A percentile compares a stretch with the other conserved stretches of the same genome.
Conservation (phyloP, 2,888 invertebrate species). For the Tetanocera ferruginea region DNA sequence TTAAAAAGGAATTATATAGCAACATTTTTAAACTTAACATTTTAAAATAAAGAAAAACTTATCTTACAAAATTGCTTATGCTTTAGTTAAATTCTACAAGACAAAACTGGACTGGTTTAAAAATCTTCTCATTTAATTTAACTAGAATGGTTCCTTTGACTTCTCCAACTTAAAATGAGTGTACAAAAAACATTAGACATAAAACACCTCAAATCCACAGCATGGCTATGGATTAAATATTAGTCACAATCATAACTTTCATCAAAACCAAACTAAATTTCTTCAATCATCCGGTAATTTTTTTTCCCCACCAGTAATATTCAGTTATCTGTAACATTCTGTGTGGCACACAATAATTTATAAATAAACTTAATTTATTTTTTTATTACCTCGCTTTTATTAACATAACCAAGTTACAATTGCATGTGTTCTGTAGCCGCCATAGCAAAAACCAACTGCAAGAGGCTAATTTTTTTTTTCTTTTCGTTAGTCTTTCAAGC, state of each 20-base stretch:
- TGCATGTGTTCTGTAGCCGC: not conserved
- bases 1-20: too few relatives aligned
- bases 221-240: too few relatives aligned
- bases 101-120: too few relatives aligned
- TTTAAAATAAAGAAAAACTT: too few relatives aligned
- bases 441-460: not conserved
- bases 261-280: not conserved
- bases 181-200: too few relatives aligned
- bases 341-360: constrained; percentile 9
- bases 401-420: constrained; percentile 9
- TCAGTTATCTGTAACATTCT: constrained; percentile 1
- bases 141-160: too few relatives aligned
- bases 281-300: not conserved
- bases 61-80: too few relatives aligned
- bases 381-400: constrained; percentile 4
- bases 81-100: too few relatives aligned
- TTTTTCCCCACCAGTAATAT: not conserved
- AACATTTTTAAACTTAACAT: too few relatives aligned
- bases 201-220: too few relatives aligned
- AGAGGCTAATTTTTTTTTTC: not conserved
- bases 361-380: not conserved
- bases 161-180: too few relatives aligned
- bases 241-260: not conserved
- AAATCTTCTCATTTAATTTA: too few relatives aligned
- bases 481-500: not conserved